phyloP scores from a whole-genome alignment of 1,140 invertebrate species.

The Drosophila paulistorum region DNA sequence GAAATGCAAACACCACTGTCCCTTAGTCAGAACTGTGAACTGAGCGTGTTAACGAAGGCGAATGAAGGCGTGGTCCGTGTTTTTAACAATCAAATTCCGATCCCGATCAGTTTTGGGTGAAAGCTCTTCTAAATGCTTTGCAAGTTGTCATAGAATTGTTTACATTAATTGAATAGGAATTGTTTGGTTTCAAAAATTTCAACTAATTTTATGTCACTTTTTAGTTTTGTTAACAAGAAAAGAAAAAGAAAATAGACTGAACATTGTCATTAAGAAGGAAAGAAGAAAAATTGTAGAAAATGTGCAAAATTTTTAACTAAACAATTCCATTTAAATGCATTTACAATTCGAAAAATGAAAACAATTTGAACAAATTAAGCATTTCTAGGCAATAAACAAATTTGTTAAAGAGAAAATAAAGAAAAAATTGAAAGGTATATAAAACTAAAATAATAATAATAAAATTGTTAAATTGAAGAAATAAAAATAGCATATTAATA shows the following conservation, averaged over 20 bases:
- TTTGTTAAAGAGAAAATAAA: conserved; percentile 54
- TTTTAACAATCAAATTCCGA: conserved; percentile 22
- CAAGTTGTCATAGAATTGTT: background rate
- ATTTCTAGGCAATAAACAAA: conserved; percentile 80
- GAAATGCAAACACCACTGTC: conserved; percentile 38
- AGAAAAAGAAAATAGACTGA: background rate
- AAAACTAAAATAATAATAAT: background rate
- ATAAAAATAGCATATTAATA: conserved; percentile 70
- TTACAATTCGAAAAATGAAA: background rate
- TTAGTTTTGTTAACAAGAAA: background rate
- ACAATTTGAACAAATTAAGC: conserved; percentile 39
- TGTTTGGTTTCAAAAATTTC: background rate
- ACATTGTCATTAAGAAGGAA: background rate
- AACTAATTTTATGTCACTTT: background rate
- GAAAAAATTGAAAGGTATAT: no score
- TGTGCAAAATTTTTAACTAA: background rate
- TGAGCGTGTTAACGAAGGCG: conserved; percentile 33
- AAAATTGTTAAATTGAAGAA: conserved; percentile 46
- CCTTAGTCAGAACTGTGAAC: background rate
- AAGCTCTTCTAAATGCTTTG: background rate
- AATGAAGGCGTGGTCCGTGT: conserved; percentile 29
- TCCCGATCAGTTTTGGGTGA: background rate
- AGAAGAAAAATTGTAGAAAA: background rate
- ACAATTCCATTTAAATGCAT: background rate
- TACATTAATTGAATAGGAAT: background rate